These are phyloP conservation scores for Chironomus riparius DNA, from an alignment of 2,888 invertebrate genomes.

Conservation along the genomic window DNA sequence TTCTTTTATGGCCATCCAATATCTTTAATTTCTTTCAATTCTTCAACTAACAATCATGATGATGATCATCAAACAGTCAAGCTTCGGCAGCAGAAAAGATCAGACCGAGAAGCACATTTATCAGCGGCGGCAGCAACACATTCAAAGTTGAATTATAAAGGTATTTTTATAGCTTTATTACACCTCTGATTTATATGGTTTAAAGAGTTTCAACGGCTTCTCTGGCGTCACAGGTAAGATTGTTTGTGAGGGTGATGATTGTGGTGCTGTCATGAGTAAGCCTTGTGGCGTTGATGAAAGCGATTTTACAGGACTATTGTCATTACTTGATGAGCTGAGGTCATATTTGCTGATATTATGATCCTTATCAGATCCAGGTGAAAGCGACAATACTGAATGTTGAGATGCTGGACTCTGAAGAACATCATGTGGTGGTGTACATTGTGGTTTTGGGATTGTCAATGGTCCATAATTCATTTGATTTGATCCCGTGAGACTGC, in stretches of 20 bases:
- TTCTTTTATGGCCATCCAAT: background rate
- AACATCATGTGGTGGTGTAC: conserved; percentile 40
- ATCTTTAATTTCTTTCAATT: background rate
- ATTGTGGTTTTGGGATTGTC: conserved; percentile 38
- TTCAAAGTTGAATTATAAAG: background rate
- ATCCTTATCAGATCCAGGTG: conserved; percentile 38
- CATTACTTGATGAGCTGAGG: conserved; percentile 32
- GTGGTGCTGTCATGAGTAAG: conserved; percentile 36
- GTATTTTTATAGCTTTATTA: conserved; percentile 18
- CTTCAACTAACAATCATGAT: background rate
- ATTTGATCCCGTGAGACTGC: conserved; percentile 18
- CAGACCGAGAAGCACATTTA: no score
- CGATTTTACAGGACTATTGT: conserved; percentile 35
- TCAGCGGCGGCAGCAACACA: no score
- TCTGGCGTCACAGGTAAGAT: conserved; percentile 32
- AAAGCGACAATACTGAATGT: conserved; percentile 39
- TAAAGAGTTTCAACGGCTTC: conserved; percentile 22
- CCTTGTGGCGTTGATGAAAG: conserved; percentile 31
- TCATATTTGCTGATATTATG: conserved; percentile 34
- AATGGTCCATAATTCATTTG: conserved; percentile 31
- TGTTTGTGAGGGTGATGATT: conserved; percentile 36
- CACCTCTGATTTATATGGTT: conserved; percentile 23
- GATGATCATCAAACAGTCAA: background rate
- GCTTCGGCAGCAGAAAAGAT: no score
- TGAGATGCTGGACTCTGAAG: conserved; percentile 41